Percentiles rank a stretch among this genome's conserved stretches.
phyloP scores from a whole-genome alignment of 1,140 invertebrate species.

The Brachionus calyciflorus region DNA sequence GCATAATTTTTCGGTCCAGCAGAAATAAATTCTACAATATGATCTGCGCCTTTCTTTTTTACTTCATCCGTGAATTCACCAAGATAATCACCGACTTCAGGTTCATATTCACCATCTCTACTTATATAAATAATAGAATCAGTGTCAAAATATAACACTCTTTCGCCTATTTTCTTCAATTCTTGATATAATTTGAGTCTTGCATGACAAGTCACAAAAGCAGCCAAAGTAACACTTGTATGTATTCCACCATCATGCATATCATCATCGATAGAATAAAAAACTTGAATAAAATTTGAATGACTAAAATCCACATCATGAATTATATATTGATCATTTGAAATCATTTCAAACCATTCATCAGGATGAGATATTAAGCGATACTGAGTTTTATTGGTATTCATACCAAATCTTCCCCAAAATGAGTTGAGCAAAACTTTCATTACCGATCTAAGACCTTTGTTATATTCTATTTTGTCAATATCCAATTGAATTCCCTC shows the following conservation, averaged over 20 bases:
- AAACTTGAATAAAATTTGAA: slow-evolving; percentile 47
- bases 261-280: slow-evolving; percentile 23
- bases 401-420: slow-evolving; percentile 51
- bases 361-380: slow-evolving; percentile 50
- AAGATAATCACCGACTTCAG: slow-evolving; percentile 50
- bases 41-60: too few relatives aligned
- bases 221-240: slow-evolving; percentile 56
- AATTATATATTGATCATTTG: slow-evolving; percentile 48
- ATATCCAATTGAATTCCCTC: slow-evolving; percentile 57
- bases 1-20: too few relatives aligned
- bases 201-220: slow-evolving; percentile 58
- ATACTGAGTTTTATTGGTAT: slow-evolving; percentile 51
- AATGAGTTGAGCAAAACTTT: slow-evolving; percentile 51
- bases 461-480: slow-evolving; percentile 55
- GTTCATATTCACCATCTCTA: slow-evolving; percentile 47
- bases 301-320: slow-evolving; percentile 48
- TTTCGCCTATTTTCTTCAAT: slow-evolving; percentile 52
- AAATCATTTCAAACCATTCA: slow-evolving; percentile 52
- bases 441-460: slow-evolving; percentile 50
- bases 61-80: slow-evolving; percentile 54
- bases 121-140: slow-evolving; percentile 54
- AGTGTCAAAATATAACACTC: slow-evolving; percentile 60
- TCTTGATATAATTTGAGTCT: slow-evolving; percentile 57
- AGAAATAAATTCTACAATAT: too few relatives aligned
- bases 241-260: neutral